A percentile compares a stretch with the other conserved stretches of the same genome.
These are phyloP conservation scores for Zingel zingel DNA, from an alignment of 2,113 vertebrate species.

Conservation along the genomic window DNA sequence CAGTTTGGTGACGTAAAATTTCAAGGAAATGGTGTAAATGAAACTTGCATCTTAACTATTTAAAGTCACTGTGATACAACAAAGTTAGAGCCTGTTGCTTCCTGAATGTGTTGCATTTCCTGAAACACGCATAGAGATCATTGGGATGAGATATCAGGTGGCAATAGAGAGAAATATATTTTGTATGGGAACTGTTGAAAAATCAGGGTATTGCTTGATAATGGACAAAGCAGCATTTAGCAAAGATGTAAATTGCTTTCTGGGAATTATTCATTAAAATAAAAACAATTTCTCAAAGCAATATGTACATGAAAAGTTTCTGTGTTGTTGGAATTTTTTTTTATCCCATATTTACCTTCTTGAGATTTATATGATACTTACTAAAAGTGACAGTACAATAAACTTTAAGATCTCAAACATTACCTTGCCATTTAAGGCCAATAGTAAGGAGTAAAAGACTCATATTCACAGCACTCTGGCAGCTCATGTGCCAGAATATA, in stretches of 20 bases:
- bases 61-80: conserved; percentile 28
- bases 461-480: conserved; percentile 18
- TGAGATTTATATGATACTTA: conserved; percentile 5
- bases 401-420: background rate
- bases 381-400: background rate
- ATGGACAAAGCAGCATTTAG: background rate
- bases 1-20: background rate
- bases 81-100: background rate
- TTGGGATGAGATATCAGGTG: background rate
- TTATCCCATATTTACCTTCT: background rate
- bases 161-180: background rate
- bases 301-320: background rate
- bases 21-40: conserved; percentile 34
- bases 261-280: background rate
- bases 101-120: conserved; percentile 30
- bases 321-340: background rate
- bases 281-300: background rate
- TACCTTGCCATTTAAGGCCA: background rate
- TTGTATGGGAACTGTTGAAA: background rate
- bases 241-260: background rate
- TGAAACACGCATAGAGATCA: background rate
- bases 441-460: background rate
- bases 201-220: background rate
- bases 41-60: background rate
- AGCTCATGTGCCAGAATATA: conserved; percentile 44